Percentiles rank a stretch among this genome's conserved stretches.
phyloP scores from a whole-genome alignment of 1,140 invertebrate species.

The Andrena cerasifolii region DNA sequence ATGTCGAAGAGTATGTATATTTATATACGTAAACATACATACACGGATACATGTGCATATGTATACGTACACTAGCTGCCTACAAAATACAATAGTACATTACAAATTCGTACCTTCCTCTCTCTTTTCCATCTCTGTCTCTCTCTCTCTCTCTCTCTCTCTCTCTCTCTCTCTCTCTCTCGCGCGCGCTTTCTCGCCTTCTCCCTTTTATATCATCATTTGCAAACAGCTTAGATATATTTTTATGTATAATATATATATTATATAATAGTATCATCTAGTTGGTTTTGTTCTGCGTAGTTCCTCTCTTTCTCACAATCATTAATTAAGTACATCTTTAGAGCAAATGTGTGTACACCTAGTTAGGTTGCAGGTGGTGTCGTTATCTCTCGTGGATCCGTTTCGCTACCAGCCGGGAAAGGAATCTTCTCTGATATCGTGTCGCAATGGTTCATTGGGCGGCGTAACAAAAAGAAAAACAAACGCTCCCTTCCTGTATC shows the following conservation, averaged over 20 bases:
- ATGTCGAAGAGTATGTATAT: slow-evolving; percentile 59
- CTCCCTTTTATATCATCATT: slow-evolving; percentile 67
- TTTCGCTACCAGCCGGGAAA: slow-evolving; percentile 37
- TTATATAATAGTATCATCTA: slow-evolving; percentile 72
- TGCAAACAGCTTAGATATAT: slow-evolving; percentile 73
- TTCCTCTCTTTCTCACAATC: slow-evolving; percentile 52
- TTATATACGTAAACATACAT: slow-evolving; percentile 66
- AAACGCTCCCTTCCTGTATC: slow-evolving; percentile 16
- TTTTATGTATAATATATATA: slow-evolving; percentile 66
- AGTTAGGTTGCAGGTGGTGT: slow-evolving; percentile 49
- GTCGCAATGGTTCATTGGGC: slow-evolving; percentile 44
- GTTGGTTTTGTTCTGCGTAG: slow-evolving; percentile 68
- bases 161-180: no score
- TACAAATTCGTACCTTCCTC: slow-evolving; percentile 69
- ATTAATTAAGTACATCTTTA: slow-evolving; percentile 73
- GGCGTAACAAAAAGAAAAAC: slow-evolving; percentile 21
- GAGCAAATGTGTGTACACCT: slow-evolving; percentile 59
- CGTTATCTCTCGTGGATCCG: slow-evolving; percentile 41
- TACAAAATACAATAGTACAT: slow-evolving; percentile 75
- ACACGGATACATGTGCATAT: slow-evolving; percentile 64
- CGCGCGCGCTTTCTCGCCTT: no score
- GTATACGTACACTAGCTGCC: slow-evolving; percentile 73
- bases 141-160: no score
- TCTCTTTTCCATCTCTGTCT: slow-evolving; percentile 30
- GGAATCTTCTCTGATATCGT: slow-evolving; percentile 36